Base-by-base conservation (phyloP, 2,888 invertebrate genomes). In the Glomeris marginata region DNA sequence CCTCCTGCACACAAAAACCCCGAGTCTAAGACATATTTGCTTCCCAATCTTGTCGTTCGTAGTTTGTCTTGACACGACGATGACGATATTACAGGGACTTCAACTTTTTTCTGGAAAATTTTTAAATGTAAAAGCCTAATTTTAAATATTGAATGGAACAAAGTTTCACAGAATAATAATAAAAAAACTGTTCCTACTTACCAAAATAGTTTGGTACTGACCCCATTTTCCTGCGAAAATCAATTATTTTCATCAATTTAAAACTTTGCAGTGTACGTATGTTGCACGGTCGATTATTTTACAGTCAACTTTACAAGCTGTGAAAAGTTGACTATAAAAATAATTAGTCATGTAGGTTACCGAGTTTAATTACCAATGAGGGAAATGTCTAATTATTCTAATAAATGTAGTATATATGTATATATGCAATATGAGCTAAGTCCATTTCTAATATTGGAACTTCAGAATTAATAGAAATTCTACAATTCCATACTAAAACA, bases 191-290 rank as follows among this genome's bases (percentile, higher is more conserved):
- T 28, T 28, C 3, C 28, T 28, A 28, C 28, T 28, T 28, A 8
- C 28, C 28, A 90, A 72, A 47, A 88, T 85, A 62, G 88, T 88
- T 66, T 90, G 88, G 66, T 88, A 90, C 65, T 87, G 87, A 61
- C 90, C 88, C 61, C 78, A 81, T 61, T 87, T 84, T 1, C 91
- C 91, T 48, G n/a, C 3, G 34, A 20, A 20, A 28, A 45, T 11
- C 36, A 35, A 11, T 11, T 11, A 35, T 35, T n/a, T 11, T 10
- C 36, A 35, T 11, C 36, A n/a, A n/a, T 35, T 35, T 35, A 11
- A 35, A 35, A n/a, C 36, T 35, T n/a, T 35, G n/a, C 36, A n/a
- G n/a, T 11, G 10, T 35, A 10, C 36, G n/a, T 35, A 35, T 35
- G 10, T 35, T 11, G n/a, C n/a, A n/a, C n/a, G n/a, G n/a, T n/a